Evolutionary conservation across 2,888 invertebrate species (phyloP).

Genomic region (Sphaeridia pumilis): DNA sequence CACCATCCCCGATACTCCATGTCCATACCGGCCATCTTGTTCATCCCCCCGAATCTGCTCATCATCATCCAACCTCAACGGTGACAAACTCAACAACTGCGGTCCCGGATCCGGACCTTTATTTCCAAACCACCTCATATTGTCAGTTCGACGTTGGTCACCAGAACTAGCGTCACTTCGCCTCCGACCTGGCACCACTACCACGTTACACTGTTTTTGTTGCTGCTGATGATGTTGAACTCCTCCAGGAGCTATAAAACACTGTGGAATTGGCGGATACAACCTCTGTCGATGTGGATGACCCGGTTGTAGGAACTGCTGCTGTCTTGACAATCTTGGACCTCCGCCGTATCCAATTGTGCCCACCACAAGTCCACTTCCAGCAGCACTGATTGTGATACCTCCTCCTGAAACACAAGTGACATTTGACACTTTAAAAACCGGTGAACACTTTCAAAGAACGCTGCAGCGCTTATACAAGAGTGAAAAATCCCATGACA

Average conservation of each 20-base stretch:
- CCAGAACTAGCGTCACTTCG: neutral
- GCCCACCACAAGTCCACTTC: neutral
- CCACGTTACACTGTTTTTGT: neutral
- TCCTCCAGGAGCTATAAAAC: neutral
- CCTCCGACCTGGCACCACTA: too few species aligned
- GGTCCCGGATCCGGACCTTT: slow-evolving; percentile 46
- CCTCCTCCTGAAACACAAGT: too few species aligned
- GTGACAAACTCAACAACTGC: slow-evolving; percentile 47
- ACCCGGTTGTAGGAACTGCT: slow-evolving; percentile 7
- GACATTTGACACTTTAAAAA: too few species aligned
- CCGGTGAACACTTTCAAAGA: too few species aligned
- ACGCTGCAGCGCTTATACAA: too few species aligned
- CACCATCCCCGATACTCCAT: slow-evolving; percentile 28
- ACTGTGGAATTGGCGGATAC: neutral
- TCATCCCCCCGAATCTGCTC: slow-evolving; percentile 15
- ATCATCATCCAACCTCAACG: slow-evolving; percentile 37
- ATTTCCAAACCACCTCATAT: slow-evolving; percentile 35
- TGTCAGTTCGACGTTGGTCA: slow-evolving; percentile 3
- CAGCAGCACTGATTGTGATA: too few species aligned
- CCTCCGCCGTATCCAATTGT: neutral
- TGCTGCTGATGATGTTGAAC: neutral
- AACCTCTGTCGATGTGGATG: slow-evolving; percentile 2
- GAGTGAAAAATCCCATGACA: too few species aligned
- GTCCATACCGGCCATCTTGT: slow-evolving; percentile 16
- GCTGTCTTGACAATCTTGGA: slow-evolving; percentile 1